phyloP scores from a whole-genome alignment of 2,113 vertebrate genomes.

The Clupea harengus region DNA sequence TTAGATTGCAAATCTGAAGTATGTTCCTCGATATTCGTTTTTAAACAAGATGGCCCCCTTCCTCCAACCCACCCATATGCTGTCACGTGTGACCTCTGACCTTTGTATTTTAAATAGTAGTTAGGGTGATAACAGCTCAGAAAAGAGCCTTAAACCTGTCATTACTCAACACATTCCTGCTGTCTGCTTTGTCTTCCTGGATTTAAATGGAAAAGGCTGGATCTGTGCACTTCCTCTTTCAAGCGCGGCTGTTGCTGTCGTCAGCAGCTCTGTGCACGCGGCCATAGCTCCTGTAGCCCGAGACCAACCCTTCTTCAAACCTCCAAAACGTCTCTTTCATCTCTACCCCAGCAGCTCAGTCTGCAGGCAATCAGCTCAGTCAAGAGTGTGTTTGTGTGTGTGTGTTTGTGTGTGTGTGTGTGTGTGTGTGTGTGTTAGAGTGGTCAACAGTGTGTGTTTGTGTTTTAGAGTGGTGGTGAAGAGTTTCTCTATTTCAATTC shows the following conservation, averaged over 20 bases:
- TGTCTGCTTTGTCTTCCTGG: background rate
- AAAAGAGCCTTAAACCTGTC: background rate
- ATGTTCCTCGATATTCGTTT: too few species aligned
- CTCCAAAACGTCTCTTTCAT: background rate
- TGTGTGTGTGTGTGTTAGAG: too few species aligned
- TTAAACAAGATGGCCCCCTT: too few species aligned
- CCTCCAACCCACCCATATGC: background rate
- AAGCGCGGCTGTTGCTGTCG: too few species aligned
- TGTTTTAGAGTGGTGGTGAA: too few species aligned
- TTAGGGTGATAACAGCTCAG: background rate
- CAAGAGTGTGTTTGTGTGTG: too few species aligned
- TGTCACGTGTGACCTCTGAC: background rate
- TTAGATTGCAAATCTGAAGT: background rate
- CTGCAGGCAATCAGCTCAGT: too few species aligned
- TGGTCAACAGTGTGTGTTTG: too few species aligned
- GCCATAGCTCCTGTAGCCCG: too few species aligned
- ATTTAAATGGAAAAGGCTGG: background rate
- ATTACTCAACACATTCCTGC: background rate
- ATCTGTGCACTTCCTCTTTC: background rate
- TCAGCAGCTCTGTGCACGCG: background rate
- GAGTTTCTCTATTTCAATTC: background rate
- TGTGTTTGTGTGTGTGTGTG: too few species aligned
- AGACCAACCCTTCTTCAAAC: background rate
- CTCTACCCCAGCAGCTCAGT: background rate
- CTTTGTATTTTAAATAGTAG: background rate